Evolutionary conservation across 2,113 vertebrate genomes (phyloP).

Genomic region (Diphyllodes magnificus): DNA sequence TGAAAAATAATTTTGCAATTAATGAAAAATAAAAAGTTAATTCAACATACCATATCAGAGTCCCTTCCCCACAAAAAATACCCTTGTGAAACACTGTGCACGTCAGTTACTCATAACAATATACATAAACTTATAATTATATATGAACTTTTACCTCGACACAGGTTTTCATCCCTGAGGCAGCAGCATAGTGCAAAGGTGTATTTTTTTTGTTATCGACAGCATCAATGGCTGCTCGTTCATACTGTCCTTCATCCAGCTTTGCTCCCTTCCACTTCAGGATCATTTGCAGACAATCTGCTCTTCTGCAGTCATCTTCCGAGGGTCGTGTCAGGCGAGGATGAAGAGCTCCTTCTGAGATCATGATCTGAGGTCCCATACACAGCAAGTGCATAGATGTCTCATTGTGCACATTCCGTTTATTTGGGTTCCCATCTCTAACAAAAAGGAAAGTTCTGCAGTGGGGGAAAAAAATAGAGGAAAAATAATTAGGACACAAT

Average conservation of each 20-base stretch:
- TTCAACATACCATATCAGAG: not conserved
- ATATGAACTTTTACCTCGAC: conserved; percentile 81
- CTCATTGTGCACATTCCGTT: conserved; percentile 95
- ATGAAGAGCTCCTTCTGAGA: conserved; percentile 87
- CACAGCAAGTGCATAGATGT: conserved; percentile 94
- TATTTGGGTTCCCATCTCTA: conserved; percentile 98
- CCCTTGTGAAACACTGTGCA: not conserved
- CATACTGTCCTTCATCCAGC: conserved; percentile 92
- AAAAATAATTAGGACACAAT: not conserved
- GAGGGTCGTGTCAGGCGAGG: conserved; percentile 84
- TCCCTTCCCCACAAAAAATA: not conserved
- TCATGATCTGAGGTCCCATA: conserved; percentile 95
- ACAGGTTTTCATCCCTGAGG: conserved; percentile 97
- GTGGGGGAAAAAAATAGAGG: not conserved
- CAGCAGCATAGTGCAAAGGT: conserved; percentile 92
- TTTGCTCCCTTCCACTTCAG: conserved; percentile 95
- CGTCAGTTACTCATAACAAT: not conserved
- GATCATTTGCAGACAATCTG: conserved; percentile 90
- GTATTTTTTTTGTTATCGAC: conserved; percentile 96
- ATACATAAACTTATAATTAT: not conserved
- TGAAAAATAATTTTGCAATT: not conserved
- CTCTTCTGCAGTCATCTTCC: conserved; percentile 87
- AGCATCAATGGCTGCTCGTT: conserved; percentile 88
- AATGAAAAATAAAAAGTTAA: not conserved
- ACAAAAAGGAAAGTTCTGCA: conserved; percentile 89